Conservation (phyloP, 92 coral and sea anemone species). For the Bergia sp. region DNA sequence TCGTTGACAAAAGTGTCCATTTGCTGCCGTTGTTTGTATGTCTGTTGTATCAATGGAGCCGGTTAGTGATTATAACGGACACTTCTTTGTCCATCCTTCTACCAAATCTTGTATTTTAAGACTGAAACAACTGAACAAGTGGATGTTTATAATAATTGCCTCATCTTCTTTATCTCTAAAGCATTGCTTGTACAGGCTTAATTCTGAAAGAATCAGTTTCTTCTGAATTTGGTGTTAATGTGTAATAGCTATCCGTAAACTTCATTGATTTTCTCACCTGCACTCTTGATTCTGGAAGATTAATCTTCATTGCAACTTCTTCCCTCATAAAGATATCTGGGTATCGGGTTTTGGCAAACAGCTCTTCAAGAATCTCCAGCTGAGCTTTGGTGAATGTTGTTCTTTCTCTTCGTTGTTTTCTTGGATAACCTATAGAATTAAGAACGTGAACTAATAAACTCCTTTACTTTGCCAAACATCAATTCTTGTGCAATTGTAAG, state of each 20-base stretch:
- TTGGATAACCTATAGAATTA: conserved; percentile 67
- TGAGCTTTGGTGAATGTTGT: conserved; percentile 97
- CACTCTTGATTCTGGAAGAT: conserved; percentile 95
- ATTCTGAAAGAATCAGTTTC: neutral
- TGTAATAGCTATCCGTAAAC: no score
- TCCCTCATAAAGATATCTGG: conserved; percentile 95
- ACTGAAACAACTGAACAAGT: neutral
- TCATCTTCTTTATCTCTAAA: neutral
- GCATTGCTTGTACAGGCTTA: neutral
- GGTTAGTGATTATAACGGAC: neutral
- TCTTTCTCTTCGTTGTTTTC: conserved; percentile 94
- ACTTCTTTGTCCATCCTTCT: no score
- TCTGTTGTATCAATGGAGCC: neutral
- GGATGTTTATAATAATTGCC: neutral
- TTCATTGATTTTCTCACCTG: conserved; percentile 64
- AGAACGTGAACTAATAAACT: neutral
- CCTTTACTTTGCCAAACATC: neutral
- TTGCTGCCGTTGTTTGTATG: neutral
- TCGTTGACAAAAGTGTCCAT: neutral
- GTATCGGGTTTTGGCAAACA: conserved; percentile 96
- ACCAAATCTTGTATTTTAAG: neutral
- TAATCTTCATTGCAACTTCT: conserved; percentile 98
- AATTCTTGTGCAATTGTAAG: neutral
- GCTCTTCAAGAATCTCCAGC: conserved; percentile 91
- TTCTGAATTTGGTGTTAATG: neutral